Evolutionary conservation across 2,888 invertebrate species (phyloP).

Genomic region (Lymantria monacha): DNA sequence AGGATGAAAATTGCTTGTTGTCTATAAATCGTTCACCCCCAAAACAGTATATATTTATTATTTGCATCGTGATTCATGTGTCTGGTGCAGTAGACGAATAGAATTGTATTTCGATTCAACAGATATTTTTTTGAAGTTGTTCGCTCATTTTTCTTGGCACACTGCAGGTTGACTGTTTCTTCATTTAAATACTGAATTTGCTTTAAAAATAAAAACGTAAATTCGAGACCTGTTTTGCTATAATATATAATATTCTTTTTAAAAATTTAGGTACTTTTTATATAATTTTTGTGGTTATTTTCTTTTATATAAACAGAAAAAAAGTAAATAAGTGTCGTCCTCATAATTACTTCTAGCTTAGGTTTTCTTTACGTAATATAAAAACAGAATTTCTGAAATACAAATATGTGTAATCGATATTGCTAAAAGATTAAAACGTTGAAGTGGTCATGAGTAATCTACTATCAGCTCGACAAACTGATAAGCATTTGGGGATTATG

Average conservation of each 20-base stretch:
- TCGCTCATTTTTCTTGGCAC: slow-evolving; percentile 46
- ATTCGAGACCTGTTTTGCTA: background rate
- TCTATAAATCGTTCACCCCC: slow-evolving; percentile 49
- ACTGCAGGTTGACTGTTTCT: slow-evolving; percentile 29
- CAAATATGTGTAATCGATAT: no score
- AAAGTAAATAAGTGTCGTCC: no score
- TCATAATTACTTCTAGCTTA: no score
- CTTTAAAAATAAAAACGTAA: background rate
- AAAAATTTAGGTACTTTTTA: background rate
- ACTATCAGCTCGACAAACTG: no score
- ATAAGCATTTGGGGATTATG: no score
- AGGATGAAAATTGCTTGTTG: slow-evolving; percentile 38
- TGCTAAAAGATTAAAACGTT: no score
- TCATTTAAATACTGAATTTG: slow-evolving; percentile 10
- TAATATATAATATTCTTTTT: background rate
- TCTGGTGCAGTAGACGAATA: slow-evolving; percentile 77
- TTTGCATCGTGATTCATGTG: slow-evolving; percentile 77
- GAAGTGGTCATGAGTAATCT: no score
- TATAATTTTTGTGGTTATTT: background rate
- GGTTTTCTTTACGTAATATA: no score
- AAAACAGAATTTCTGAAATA: no score
- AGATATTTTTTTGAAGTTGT: slow-evolving; percentile 45
- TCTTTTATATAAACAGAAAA: no score
- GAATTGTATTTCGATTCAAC: slow-evolving; percentile 54
- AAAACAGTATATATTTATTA: slow-evolving; percentile 60